These are phyloP conservation scores for Myoxocephalus aenaeus DNA, from an alignment of 2,797 vertebrate genomes.

Conservation along the genomic window DNA sequence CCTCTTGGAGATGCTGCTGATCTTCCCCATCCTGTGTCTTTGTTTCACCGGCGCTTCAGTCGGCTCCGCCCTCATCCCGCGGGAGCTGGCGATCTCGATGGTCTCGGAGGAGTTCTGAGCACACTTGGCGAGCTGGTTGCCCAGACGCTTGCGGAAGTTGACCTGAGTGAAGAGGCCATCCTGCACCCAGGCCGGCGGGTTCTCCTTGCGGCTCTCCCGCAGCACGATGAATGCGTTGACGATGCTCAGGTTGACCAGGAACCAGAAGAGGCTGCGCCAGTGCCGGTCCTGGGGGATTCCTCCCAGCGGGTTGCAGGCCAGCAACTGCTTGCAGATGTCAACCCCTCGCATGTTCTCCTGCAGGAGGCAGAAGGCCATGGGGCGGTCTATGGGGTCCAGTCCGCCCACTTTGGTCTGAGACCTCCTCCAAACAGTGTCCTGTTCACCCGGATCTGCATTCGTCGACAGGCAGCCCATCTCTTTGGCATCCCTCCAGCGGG, in stretches of 20 bases:
- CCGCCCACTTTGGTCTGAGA: slow-evolving; percentile 73
- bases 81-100: slow-evolving; percentile 17
- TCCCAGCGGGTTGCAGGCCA: slow-evolving; percentile 84
- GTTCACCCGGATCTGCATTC: slow-evolving; percentile 72
- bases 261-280: slow-evolving; percentile 86
- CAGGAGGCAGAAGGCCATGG: slow-evolving; percentile 82
- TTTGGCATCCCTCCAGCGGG: slow-evolving; percentile 85
- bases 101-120: slow-evolving; percentile 63
- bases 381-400: slow-evolving; percentile 78
- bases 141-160: slow-evolving; percentile 82
- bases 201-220: slow-evolving; percentile 82
- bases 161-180: slow-evolving; percentile 84
- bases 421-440: slow-evolving; percentile 83
- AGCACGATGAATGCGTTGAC: slow-evolving; percentile 86
- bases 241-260: slow-evolving; percentile 84
- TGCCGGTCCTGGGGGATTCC: slow-evolving; percentile 79
- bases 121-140: slow-evolving; percentile 81
- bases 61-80: not conserved
- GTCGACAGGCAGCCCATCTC: slow-evolving; percentile 85
- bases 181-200: slow-evolving; percentile 82
- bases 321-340: slow-evolving; percentile 87
- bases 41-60: slow-evolving; percentile 26
- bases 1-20: slow-evolving; percentile 71
- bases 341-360: slow-evolving; percentile 88
- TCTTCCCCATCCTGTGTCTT: slow-evolving; percentile 75